phyloP scores from a whole-genome alignment of 2,797 vertebrate genomes.

The Gallinago stenura region DNA sequence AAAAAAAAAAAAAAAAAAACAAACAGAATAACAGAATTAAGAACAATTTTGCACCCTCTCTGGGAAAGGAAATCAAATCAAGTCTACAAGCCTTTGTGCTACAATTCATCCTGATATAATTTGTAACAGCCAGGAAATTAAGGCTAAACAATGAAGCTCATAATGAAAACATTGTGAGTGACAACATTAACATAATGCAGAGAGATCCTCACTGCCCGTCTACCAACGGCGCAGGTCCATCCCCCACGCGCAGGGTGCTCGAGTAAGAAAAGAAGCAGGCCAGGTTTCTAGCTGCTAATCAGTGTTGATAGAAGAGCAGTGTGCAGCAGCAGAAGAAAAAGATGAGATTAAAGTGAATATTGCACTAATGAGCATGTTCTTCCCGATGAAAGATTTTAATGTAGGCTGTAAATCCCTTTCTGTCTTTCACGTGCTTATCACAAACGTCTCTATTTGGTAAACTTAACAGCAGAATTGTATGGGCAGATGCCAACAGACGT shows the following conservation, averaged over 20 bases:
- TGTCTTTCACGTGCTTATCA: not conserved
- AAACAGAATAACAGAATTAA: not conserved
- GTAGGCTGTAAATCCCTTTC: not conserved
- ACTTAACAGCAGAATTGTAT: not conserved
- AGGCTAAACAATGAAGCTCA: slow-evolving; percentile 32
- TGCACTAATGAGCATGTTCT: slow-evolving; percentile 55
- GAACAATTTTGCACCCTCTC: slow-evolving; percentile 1
- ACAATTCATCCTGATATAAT: slow-evolving; percentile 20
- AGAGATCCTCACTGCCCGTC: not conserved
- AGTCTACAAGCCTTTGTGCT: slow-evolving; percentile 22
- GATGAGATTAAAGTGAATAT: slow-evolving; percentile 60
- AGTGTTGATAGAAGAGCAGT: slow-evolving; percentile 12
- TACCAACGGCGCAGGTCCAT: slow-evolving; percentile 9
- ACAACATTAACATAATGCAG: slow-evolving; percentile 18
- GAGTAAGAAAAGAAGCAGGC: not conserved
- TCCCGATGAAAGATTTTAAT: slow-evolving; percentile 60
- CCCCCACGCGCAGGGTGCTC: not conserved
- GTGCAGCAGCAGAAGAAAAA: slow-evolving; percentile 48
- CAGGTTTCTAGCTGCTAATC: slow-evolving; percentile 48
- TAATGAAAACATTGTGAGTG: slow-evolving; percentile 50
- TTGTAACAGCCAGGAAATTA: slow-evolving; percentile 49
- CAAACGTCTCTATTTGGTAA: not conserved
- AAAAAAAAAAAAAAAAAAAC: not conserved
- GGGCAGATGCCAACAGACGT: not conserved
- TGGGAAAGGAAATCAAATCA: slow-evolving; percentile 38